Conservation (phyloP, 2,797 vertebrate species). For the Eospalax fontanierii region DNA sequence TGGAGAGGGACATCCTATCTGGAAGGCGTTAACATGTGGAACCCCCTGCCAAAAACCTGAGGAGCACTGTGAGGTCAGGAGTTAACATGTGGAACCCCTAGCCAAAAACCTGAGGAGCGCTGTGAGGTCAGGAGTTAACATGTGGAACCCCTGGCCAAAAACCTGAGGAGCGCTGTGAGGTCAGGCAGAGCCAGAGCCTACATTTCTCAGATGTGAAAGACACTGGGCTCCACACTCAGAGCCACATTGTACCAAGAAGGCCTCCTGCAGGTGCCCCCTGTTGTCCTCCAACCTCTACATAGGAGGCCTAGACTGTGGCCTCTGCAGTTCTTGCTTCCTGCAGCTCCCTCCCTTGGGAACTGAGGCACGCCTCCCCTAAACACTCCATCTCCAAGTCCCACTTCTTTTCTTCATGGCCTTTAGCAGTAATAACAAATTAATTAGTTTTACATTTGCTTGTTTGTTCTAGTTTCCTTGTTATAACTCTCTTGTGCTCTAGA, state of each 20-base stretch:
- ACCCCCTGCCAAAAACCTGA: not conserved
- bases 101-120: not conserved
- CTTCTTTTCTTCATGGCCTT: not conserved
- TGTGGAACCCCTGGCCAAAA: fast-evolving
- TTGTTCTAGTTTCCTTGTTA: not conserved
- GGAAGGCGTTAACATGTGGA: not conserved
- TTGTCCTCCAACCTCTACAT: not conserved
- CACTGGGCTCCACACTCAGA: not conserved
- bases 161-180: not conserved
- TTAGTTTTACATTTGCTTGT: not conserved
- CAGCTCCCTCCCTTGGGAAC: not conserved
- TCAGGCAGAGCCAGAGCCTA: too few species aligned
- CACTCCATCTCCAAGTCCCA: not conserved
- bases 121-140: not conserved
- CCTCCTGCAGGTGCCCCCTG: not conserved
- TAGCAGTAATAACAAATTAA: not conserved
- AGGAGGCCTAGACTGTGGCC: not conserved
- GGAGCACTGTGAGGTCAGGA: fast-evolving
- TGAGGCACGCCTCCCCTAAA: not conserved
- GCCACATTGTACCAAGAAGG: not conserved
- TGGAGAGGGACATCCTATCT: not conserved
- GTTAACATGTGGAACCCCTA: too few species aligned
- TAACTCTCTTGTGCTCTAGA: not conserved
- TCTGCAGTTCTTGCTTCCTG: not conserved
- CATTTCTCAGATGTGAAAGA: not conserved